phyloP scores from a whole-genome alignment of 2,888 invertebrate species.

The Amblyjoppa fuscipennis region DNA sequence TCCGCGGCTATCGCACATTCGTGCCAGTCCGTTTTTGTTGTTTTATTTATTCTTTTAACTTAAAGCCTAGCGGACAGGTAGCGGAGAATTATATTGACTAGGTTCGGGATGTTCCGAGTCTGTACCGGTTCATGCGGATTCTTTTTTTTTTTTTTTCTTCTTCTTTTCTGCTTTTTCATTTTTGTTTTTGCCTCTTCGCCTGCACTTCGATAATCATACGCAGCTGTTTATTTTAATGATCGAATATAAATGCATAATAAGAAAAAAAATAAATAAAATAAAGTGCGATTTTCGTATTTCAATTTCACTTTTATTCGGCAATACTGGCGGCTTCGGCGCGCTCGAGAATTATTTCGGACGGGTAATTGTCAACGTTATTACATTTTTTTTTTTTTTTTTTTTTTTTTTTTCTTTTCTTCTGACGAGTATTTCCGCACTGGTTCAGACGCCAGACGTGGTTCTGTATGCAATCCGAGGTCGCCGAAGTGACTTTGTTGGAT shows the following conservation, averaged over 20 bases:
- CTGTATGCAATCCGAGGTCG: no score
- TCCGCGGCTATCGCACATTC: background rate
- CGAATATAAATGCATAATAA: background rate
- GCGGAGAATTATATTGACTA: conserved; percentile 22
- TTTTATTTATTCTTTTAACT: background rate
- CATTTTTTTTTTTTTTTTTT: background rate
- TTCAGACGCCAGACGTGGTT: no score
- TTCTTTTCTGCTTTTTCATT: background rate
- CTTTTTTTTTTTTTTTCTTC: background rate
- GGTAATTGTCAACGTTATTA: background rate
- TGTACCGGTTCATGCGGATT: background rate
- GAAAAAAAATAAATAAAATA: background rate
- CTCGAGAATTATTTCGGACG: background rate
- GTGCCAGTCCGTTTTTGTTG: background rate
- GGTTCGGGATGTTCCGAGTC: conserved; percentile 32
- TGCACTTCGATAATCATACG: background rate
- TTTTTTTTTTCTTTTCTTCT: background rate
- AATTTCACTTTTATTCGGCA: background rate
- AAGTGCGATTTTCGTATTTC: background rate
- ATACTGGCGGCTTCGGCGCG: background rate
- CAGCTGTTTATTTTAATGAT: background rate
- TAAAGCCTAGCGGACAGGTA: background rate
- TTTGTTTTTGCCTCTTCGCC: conserved; percentile 1
- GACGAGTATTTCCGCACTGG: background rate
- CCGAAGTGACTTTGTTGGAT: no score